A percentile compares a stretch with the other conserved stretches of the same genome.
Conservation (phyloP, 1,140 invertebrate genomes). For the Paracyclopina nana region DNA sequence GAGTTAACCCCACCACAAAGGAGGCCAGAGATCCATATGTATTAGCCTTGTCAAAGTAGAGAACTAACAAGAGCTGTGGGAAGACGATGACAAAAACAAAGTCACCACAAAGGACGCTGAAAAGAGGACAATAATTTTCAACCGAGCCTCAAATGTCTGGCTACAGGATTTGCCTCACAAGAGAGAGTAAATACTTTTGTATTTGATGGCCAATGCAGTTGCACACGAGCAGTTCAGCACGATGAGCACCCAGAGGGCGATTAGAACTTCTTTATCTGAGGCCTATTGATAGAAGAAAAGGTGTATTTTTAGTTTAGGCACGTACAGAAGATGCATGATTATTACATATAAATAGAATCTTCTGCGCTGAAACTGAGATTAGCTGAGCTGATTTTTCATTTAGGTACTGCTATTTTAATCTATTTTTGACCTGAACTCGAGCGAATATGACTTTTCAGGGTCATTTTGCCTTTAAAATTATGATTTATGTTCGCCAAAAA, state of each 20-base stretch:
- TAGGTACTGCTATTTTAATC: no score
- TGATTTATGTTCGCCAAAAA: no score
- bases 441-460: no score
- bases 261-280: conserved; percentile 12
- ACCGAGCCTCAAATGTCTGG: not conserved
- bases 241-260: not conserved
- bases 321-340: no score
- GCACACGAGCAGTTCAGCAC: not conserved
- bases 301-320: no score
- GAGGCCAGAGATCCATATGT: conserved; percentile 10
- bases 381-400: no score
- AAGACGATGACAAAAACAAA: conserved; percentile 12
- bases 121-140: not conserved
- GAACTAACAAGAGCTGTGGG: conserved; percentile 7
- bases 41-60: conserved; percentile 10
- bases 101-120: conserved; percentile 6
- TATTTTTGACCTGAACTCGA: no score
- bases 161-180: not conserved
- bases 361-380: no score
- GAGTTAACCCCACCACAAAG: not conserved
- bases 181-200: not conserved
- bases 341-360: no score
- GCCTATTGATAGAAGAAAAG: no score
- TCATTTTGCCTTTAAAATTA: no score
- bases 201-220: conserved; percentile 5